A percentile compares a stretch with the other conserved stretches of the same genome.
Evolutionary conservation across 2,888 invertebrate genomes (phyloP).

Genomic region (Zygogramma bicolorata): DNA sequence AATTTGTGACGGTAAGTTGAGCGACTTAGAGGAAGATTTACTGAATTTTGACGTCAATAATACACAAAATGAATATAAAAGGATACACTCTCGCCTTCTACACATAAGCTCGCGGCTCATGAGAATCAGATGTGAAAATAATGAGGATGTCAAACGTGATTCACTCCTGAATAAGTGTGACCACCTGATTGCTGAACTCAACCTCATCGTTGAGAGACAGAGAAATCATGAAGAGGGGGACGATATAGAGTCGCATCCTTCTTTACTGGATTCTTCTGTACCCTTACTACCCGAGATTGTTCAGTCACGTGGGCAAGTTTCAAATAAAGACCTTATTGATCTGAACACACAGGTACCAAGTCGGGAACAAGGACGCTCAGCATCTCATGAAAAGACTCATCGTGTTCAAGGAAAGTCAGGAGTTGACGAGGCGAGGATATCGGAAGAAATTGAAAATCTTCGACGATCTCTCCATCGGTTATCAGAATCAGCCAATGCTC

Average conservation of each 20-base stretch:
- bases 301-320: too few species aligned
- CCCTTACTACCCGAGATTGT: too few species aligned
- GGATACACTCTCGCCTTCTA: neutral
- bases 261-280: too few species aligned
- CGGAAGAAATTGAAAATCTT: too few species aligned
- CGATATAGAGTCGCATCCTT: too few species aligned
- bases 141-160: neutral
- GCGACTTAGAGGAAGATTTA: neutral
- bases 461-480: neutral
- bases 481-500: neutral
- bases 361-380: too few species aligned
- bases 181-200: neutral
- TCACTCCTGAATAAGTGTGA: neutral
- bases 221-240: neutral
- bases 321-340: too few species aligned
- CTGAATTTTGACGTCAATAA: neutral
- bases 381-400: too few species aligned
- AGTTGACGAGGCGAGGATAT: too few species aligned
- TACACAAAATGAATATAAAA: neutral
- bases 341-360: too few species aligned
- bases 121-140: neutral
- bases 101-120: neutral
- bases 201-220: neutral
- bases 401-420: too few species aligned
- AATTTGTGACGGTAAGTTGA: too few species aligned